Evolutionary conservation across 2,797 vertebrate genomes (phyloP), one percentile per base, ranked within the genome.

Genomic region (Gila robusta): DNA sequence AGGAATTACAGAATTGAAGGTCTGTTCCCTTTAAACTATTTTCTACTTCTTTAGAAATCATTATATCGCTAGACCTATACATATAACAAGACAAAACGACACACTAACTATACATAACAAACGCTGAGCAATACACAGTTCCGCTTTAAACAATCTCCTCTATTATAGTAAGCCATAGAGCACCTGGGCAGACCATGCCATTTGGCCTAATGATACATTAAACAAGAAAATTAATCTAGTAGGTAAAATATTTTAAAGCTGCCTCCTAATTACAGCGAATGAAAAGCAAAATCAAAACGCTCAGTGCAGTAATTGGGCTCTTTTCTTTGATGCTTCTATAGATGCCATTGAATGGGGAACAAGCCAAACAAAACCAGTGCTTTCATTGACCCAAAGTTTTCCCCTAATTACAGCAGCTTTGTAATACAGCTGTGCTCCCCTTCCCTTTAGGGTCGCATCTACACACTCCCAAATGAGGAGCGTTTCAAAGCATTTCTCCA

Each of bases 341-440:
- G 87, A 90, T 93, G 84, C 91, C 89, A 94, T 95, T 95, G 93
- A 96, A 91, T 91, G 89, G 91, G 94, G 93, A 94, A 92, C 90
- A 91, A 92, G 90, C 91, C 94, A 95, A 95, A 95, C 95, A 95
- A 96, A 96, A 94, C 92, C 88, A 88, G 91, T 85, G 89, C 92
- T 92, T 94, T 93, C 94, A 93, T 93, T 95, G 93, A 95, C 94
- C 94, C 92, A 91, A 93, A 94, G 93, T 91, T 93, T 88, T 82
- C 91, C 91, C 90, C 91, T 95, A 95, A 95, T 95, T 94, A 92
- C 94, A 88, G 84, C 90, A 87, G 89, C 91, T 92, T 90, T 90
- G 91, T 91, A 90, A 90, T 90, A 87, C 91, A 91, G 91, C 90
- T 91, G 90, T 90, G 91, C 81, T n/a, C 66, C 91, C 79, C 35